Conservation (phyloP, 2,113 vertebrate species). For the Tragelaphus scriptus region DNA sequence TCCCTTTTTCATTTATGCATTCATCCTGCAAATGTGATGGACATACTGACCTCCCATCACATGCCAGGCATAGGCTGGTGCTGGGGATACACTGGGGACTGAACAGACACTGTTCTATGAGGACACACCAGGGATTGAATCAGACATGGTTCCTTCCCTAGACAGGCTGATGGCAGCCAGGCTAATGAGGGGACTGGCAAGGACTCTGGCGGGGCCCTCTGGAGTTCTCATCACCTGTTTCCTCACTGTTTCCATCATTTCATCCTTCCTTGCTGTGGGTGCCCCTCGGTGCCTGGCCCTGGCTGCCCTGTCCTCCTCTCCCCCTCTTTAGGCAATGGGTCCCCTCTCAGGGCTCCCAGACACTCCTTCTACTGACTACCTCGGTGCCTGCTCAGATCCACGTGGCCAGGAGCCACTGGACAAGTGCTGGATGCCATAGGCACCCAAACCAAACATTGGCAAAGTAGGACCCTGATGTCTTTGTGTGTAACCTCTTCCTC, state of each 20-base stretch:
- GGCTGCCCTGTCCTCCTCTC: background rate
- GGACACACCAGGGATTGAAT: background rate
- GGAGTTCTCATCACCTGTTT: background rate
- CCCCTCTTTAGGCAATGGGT: background rate
- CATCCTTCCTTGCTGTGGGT: background rate
- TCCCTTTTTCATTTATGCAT: background rate
- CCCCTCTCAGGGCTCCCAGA: background rate
- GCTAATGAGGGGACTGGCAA: background rate
- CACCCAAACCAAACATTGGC: no score
- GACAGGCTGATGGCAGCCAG: background rate
- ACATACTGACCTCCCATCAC: background rate
- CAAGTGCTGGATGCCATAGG: background rate
- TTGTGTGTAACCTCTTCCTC: background rate
- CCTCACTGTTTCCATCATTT: background rate
- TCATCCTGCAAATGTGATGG: background rate
- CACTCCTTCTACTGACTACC: background rate
- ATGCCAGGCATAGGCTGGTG: background rate
- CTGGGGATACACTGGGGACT: background rate
- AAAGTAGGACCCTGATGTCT: background rate
- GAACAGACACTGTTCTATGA: background rate
- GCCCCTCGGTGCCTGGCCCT: rapidly evolving
- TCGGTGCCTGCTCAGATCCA: background rate
- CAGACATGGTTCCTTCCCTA: background rate
- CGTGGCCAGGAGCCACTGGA: background rate
- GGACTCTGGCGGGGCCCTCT: background rate